Evolutionary conservation across 2,888 invertebrate genomes (phyloP).

Genomic region (Teinopalpus imperialis): DNA sequence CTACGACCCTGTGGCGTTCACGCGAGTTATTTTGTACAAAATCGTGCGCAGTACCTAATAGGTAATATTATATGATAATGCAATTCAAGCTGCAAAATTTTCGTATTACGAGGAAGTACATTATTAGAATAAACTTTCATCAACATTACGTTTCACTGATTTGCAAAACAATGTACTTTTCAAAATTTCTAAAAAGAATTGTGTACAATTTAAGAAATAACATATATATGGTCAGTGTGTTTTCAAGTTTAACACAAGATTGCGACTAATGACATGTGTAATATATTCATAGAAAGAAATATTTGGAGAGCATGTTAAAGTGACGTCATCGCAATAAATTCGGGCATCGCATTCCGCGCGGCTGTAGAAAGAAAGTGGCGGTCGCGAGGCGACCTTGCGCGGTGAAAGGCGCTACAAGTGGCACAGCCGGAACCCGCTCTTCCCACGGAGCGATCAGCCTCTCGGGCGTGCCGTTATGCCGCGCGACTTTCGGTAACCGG

Average conservation of each 20-base stretch:
- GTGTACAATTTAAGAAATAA: too few species aligned
- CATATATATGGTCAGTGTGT: too few species aligned
- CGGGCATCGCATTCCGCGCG: constrained; percentile 70
- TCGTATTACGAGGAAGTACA: too few species aligned
- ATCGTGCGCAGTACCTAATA: constrained; percentile 9
- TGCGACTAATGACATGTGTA: background rate
- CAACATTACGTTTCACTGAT: too few species aligned
- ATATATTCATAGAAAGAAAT: constrained; percentile 28
- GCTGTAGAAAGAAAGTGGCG: constrained; percentile 72
- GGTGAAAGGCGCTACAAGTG: constrained; percentile 79
- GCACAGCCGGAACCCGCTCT: constrained; percentile 78
- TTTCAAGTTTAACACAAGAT: background rate
- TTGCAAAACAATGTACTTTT: too few species aligned
- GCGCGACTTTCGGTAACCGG: constrained; percentile 68
- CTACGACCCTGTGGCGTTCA: constrained; percentile 22
- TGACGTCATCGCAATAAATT: constrained; percentile 75
- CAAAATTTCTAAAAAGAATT: too few species aligned
- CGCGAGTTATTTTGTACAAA: constrained; percentile 16
- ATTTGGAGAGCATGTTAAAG: constrained; percentile 13
- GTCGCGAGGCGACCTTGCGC: constrained; percentile 75
- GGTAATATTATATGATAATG: constrained; percentile 16
- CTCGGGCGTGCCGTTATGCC: constrained; percentile 51
- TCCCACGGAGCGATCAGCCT: constrained; percentile 55
- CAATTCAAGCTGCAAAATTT: too few species aligned
- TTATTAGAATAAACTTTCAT: too few species aligned